Evolutionary conservation across 2,113 vertebrate species (phyloP).

Genomic region (Takifugu bimaculatus): DNA sequence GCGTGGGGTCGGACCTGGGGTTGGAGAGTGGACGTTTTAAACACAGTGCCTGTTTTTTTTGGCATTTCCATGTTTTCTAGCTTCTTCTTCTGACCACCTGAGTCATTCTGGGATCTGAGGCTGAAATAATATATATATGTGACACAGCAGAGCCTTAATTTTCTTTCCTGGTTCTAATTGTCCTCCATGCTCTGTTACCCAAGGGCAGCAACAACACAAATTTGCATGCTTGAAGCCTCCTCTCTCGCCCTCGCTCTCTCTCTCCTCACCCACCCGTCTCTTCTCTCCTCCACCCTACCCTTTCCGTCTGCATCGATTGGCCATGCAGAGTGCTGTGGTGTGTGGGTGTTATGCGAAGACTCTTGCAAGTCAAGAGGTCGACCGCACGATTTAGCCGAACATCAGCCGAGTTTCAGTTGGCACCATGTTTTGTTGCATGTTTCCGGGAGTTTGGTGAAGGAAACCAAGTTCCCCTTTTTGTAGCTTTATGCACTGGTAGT

Average conservation of each 20-base stretch:
- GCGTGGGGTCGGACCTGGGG: slow-evolving; percentile 13
- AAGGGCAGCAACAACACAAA: slow-evolving; percentile 58
- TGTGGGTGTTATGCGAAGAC: slow-evolving; percentile 32
- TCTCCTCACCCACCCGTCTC: slow-evolving; percentile 1
- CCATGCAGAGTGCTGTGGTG: slow-evolving; percentile 27
- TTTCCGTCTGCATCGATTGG: slow-evolving; percentile 36
- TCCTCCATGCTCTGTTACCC: slow-evolving; percentile 57
- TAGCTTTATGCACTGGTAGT: no score
- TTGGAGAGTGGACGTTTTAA: slow-evolving; percentile 27
- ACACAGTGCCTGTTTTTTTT: slow-evolving; percentile 20
- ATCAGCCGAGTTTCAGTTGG: slow-evolving; percentile 8
- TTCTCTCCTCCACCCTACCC: slow-evolving; percentile 12
- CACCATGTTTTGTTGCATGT: not conserved
- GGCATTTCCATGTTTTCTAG: not conserved
- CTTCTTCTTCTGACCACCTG: slow-evolving; percentile 19
- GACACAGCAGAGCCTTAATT: slow-evolving; percentile 27
- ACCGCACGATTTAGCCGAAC: slow-evolving; percentile 28
- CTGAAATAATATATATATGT: slow-evolving; percentile 17
- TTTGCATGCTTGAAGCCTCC: slow-evolving; percentile 43
- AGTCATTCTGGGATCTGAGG: slow-evolving; percentile 26
- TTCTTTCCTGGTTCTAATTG: slow-evolving; percentile 56
- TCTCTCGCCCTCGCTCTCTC: slow-evolving; percentile 11
- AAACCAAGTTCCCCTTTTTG: no score
- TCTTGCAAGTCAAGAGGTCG: slow-evolving; percentile 33
- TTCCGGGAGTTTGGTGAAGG: not conserved